Evolutionary conservation across 2,888 invertebrate genomes (phyloP).

Genomic region (Latheticus oryzae): DNA sequence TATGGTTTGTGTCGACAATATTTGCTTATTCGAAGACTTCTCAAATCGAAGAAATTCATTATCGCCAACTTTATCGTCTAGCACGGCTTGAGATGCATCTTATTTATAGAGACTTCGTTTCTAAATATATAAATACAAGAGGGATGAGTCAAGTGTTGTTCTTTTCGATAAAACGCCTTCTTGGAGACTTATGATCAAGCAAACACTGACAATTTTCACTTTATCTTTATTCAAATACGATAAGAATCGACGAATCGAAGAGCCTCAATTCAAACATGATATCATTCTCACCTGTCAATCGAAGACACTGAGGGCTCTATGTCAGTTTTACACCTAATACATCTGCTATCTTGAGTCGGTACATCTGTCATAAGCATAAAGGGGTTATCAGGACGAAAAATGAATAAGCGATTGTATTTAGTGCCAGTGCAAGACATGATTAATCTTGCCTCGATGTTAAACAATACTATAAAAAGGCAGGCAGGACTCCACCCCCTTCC

Average conservation of each 20-base stretch:
- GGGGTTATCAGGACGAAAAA: slow-evolving; percentile 35
- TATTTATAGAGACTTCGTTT: slow-evolving; percentile 36
- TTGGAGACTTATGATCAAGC: slow-evolving; percentile 10
- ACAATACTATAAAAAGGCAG: slow-evolving; percentile 32
- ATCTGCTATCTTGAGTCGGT: slow-evolving; percentile 33
- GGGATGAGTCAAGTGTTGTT: slow-evolving; percentile 38
- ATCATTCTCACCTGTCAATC: slow-evolving; percentile 29
- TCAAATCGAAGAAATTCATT: slow-evolving; percentile 2
- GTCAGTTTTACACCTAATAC: slow-evolving; percentile 18
- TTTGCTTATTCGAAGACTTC: no score
- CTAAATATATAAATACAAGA: slow-evolving; percentile 33
- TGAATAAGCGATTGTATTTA: slow-evolving; percentile 36
- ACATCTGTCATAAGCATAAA: slow-evolving; percentile 31
- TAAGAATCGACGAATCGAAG: slow-evolving; percentile 8
- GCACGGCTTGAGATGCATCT: slow-evolving; percentile 27
- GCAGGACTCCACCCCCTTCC: slow-evolving; percentile 49
- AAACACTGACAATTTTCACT: slow-evolving; percentile 10
- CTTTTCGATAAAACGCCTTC: slow-evolving; percentile 17
- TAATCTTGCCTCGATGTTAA: slow-evolving; percentile 32
- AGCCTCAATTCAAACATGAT: slow-evolving; percentile 19
- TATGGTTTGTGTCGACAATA: slow-evolving; percentile 6
- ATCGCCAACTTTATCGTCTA: slow-evolving; percentile 24
- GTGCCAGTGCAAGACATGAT: slow-evolving; percentile 33
- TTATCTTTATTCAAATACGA: slow-evolving; percentile 23
- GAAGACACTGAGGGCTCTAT: slow-evolving; percentile 14